Conservation (phyloP, 2,113 vertebrate genomes). For the Galemys pyrenaicus region DNA sequence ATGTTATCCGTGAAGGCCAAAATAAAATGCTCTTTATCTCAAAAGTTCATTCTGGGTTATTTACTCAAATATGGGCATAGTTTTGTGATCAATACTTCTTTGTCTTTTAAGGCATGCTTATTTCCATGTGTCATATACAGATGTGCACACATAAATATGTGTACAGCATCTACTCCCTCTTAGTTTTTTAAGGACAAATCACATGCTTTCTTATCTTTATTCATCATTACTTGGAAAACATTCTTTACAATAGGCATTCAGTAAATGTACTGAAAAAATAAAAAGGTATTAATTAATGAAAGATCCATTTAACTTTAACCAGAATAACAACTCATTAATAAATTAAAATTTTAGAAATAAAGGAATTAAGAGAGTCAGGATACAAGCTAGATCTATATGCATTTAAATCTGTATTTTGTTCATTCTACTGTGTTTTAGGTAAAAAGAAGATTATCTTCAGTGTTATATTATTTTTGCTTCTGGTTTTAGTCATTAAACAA, state of each 20-base stretch:
- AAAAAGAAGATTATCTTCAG: background rate
- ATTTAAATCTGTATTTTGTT: background rate
- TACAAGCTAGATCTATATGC: background rate
- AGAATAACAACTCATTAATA: background rate
- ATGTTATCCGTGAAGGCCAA: background rate
- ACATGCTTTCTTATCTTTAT: background rate
- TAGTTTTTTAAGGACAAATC: background rate
- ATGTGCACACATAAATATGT: background rate
- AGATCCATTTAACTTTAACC: background rate
- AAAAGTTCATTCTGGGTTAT: background rate
- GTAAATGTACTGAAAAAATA: background rate
- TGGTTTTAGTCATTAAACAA: background rate
- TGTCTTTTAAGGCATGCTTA: background rate
- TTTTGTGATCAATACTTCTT: background rate
- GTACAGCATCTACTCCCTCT: background rate
- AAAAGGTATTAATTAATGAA: background rate
- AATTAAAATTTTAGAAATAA: background rate
- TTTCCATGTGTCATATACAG: background rate
- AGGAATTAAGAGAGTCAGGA: background rate
- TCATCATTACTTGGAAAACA: background rate
- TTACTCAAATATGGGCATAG: background rate
- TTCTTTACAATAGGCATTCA: background rate
- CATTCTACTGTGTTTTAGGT: background rate
- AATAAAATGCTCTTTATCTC: background rate
- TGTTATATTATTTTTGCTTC: background rate